phyloP scores from a whole-genome alignment of 2,888 invertebrate species.

The Cheilosia variabilis region DNA sequence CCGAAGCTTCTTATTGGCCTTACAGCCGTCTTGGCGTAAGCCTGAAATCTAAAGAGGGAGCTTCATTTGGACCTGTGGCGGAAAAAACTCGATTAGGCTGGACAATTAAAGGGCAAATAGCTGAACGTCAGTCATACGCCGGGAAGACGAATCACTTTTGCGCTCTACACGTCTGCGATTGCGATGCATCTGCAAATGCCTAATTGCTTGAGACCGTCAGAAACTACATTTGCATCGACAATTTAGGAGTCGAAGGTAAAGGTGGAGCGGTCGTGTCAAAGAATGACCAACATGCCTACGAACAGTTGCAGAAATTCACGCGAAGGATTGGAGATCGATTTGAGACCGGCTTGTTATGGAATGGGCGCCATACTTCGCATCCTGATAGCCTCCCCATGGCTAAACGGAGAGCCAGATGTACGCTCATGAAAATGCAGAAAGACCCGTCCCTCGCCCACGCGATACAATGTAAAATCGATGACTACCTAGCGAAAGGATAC shows the following conservation, averaged over 20 bases:
- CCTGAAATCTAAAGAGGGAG: slow-evolving; percentile 18
- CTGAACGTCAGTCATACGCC: no score
- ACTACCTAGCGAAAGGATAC: no score
- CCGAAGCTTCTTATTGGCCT: slow-evolving; percentile 64
- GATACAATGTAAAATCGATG: no score
- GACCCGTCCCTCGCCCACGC: no score
- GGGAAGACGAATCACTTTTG: no score
- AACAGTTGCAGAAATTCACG: slow-evolving; percentile 6
- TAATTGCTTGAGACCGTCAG: slow-evolving; percentile 34
- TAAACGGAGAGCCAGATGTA: no score
- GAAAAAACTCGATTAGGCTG: neutral
- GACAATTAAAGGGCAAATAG: no score
- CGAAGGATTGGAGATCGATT: slow-evolving; percentile 14
- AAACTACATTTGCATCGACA: slow-evolving; percentile 62
- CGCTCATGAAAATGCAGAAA: no score
- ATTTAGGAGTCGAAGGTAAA: slow-evolving; percentile 30
- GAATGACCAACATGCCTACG: slow-evolving; percentile 1
- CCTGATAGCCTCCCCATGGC: no score
- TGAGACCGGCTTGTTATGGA: neutral
- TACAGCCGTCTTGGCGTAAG: slow-evolving; percentile 41
- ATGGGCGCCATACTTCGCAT: no score
- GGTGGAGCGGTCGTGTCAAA: neutral
- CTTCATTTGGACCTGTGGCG: neutral
- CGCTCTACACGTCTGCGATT: neutral
- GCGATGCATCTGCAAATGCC: slow-evolving; percentile 22